These are phyloP conservation scores for Campylorhamphus procurvoides DNA, from an alignment of 2,113 vertebrate genomes.

Conservation along the genomic window DNA sequence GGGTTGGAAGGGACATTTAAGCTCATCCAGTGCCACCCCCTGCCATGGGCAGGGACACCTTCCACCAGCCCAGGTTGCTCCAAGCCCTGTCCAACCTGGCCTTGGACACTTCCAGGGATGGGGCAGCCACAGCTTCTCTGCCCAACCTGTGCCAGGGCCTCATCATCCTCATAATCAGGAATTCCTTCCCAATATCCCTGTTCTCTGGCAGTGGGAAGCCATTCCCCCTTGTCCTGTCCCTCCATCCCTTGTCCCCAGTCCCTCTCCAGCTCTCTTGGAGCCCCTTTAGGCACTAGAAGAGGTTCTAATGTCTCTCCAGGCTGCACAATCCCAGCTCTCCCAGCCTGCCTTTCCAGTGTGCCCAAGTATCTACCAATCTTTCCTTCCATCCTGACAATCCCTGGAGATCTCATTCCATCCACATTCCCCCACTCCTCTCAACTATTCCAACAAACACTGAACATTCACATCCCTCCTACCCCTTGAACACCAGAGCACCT, in stretches of 20 bases:
- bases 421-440: background rate
- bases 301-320: background rate
- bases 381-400: background rate
- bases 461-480: background rate
- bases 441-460: background rate
- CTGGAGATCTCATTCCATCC: background rate
- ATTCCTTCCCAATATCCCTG: background rate
- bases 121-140: background rate
- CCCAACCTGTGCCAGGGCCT: background rate
- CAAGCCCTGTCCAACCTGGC: accelerated
- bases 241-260: background rate
- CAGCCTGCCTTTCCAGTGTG: background rate
- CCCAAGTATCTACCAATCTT: background rate
- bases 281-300: background rate
- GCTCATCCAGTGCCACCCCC: accelerated
- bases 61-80: accelerated
- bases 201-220: background rate
- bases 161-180: accelerated
- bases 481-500: background rate
- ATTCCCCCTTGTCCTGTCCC: background rate
- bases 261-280: background rate
- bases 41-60: background rate
- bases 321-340: background rate
- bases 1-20: background rate
- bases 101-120: background rate